Percentiles rank a stretch among this genome's conserved stretches.
Conservation (phyloP, 2,797 vertebrate species). For the Eupleurogrammus muticus region DNA sequence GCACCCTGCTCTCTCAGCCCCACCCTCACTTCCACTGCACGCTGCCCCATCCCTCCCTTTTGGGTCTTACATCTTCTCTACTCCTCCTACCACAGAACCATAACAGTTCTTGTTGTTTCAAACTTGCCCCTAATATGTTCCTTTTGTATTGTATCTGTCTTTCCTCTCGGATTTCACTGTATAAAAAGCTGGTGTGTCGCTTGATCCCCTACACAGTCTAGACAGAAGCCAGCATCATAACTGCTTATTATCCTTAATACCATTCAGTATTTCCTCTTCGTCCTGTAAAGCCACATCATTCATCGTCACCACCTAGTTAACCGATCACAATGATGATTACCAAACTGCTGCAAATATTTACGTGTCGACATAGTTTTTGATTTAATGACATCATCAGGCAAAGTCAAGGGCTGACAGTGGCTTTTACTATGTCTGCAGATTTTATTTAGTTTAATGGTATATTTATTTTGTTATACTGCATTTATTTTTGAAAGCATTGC, state of each 20-base stretch:
- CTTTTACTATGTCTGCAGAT: background rate
- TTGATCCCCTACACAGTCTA: background rate
- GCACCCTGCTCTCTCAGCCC: background rate
- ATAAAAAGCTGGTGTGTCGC: background rate
- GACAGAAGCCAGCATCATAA: background rate
- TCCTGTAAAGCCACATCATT: background rate
- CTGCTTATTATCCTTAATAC: no score
- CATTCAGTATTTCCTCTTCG: background rate
- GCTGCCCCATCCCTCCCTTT: background rate
- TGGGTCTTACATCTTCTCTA: background rate
- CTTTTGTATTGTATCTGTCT: background rate
- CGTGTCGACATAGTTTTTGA: no score
- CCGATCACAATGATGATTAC: background rate
- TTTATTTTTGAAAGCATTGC: background rate
- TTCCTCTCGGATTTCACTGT: background rate
- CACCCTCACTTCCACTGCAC: background rate
- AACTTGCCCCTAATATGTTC: background rate
- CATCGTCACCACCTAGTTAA: background rate
- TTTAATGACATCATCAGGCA: no score
- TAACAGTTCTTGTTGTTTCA: background rate
- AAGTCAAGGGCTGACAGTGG: background rate
- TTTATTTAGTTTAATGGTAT: background rate
- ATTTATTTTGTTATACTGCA: background rate
- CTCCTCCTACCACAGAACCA: background rate
- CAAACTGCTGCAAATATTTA: background rate